These are phyloP conservation scores for Ctenomys sociabilis DNA, from an alignment of 2,113 vertebrate genomes.

Conservation along the genomic window DNA sequence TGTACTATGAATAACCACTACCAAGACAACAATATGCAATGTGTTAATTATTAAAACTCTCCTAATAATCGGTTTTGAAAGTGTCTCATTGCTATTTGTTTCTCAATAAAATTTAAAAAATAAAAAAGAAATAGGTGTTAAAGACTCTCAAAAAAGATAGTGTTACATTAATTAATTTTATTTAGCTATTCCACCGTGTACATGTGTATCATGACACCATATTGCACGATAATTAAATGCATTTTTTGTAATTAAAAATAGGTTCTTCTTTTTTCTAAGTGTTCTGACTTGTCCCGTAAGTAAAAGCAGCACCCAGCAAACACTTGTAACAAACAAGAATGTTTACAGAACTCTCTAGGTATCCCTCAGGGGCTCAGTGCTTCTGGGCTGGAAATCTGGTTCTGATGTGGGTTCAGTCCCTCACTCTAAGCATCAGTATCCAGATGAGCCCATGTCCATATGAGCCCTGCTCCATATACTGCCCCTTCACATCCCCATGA, in stretches of 20 bases:
- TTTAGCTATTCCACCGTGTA: neutral
- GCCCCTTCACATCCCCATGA: accelerated
- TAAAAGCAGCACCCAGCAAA: neutral
- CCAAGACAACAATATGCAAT: too few relatives aligned
- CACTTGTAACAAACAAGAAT: neutral
- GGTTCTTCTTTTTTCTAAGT: neutral
- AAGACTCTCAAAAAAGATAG: neutral
- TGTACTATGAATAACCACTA: too few relatives aligned
- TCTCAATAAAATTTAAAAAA: too few relatives aligned
- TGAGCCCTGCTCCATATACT: neutral
- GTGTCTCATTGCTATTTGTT: too few relatives aligned
- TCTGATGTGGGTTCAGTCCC: neutral
- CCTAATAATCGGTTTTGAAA: too few relatives aligned
- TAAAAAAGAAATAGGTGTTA: neutral
- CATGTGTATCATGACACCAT: neutral
- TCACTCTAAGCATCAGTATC: neutral
- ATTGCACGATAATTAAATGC: neutral
- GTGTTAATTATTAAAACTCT: too few relatives aligned
- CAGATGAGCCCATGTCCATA: neutral
- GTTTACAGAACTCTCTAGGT: neutral
- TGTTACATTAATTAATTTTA: neutral
- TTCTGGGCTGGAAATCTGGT: neutral
- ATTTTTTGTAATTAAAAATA: neutral
- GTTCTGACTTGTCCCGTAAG: neutral
- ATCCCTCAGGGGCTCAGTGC: neutral